phyloP scores from a whole-genome alignment of 2,888 invertebrate species.

The Chromoteleia sp. region DNA sequence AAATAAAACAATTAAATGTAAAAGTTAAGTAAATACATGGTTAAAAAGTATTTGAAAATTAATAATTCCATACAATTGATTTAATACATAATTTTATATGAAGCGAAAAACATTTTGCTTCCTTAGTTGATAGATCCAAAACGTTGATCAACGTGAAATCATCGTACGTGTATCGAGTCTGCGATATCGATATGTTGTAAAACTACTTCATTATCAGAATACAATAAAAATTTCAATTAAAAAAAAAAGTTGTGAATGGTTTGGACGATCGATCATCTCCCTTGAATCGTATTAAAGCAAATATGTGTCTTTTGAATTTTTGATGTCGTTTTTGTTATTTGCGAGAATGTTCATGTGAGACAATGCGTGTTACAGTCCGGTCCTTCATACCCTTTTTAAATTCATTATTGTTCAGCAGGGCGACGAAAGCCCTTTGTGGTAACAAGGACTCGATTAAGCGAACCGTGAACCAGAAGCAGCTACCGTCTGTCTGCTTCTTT shows the following conservation, averaged over 20 bases:
- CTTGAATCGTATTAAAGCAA: constrained; percentile 24
- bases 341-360: constrained; percentile 55
- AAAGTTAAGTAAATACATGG: too few relatives aligned
- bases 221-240: background rate
- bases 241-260: background rate
- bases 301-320: constrained; percentile 43
- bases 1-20: too few relatives aligned
- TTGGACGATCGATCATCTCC: background rate
- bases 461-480: constrained; percentile 78
- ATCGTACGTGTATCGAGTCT: too few relatives aligned
- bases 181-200: too few relatives aligned
- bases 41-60: too few relatives aligned
- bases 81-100: too few relatives aligned
- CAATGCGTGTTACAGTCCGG: constrained; percentile 66
- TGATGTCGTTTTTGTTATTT: constrained; percentile 43
- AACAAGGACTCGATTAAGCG: constrained; percentile 75
- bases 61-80: too few relatives aligned
- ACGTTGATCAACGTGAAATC: too few relatives aligned
- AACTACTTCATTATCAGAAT: background rate
- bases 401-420: constrained; percentile 69
- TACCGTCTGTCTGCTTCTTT: constrained; percentile 79
- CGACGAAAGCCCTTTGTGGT: constrained; percentile 74
- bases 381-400: constrained; percentile 69
- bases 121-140: too few relatives aligned
- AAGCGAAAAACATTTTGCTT: too few relatives aligned